Evolutionary conservation across 2,797 vertebrate species (phyloP).

Genomic region (Cirrhinus molitorella): DNA sequence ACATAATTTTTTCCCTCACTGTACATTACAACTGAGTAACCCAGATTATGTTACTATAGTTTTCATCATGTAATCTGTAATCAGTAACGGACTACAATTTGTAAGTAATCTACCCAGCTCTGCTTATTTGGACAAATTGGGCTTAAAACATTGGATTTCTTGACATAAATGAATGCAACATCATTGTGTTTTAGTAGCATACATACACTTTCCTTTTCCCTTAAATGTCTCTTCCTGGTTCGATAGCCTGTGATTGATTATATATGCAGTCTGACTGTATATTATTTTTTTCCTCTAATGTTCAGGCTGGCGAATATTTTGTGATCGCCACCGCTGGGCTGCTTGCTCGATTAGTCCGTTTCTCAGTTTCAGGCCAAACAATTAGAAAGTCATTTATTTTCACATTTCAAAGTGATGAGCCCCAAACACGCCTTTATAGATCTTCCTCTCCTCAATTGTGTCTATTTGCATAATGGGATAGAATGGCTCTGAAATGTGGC

Average conservation of each 20-base stretch:
- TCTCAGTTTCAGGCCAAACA: conserved; percentile 80
- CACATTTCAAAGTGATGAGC: conserved; percentile 82
- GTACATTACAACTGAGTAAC: not conserved
- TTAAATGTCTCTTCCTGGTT: conserved; percentile 65
- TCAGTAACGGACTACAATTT: not conserved
- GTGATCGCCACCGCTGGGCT: conserved; percentile 42
- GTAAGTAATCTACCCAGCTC: not conserved
- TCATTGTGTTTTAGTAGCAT: not conserved
- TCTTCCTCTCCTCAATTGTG: conserved; percentile 85
- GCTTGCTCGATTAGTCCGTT: conserved; percentile 67
- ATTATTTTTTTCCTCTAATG: conserved; percentile 73
- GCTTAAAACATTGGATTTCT: not conserved
- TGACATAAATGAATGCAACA: not conserved
- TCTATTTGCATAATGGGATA: conserved; percentile 92
- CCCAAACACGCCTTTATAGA: conserved; percentile 82
- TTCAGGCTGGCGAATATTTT: conserved; percentile 14
- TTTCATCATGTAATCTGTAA: no score
- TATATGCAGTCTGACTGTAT: conserved; percentile 71
- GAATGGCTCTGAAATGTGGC: conserved; percentile 86
- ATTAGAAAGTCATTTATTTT: conserved; percentile 92
- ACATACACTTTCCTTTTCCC: not conserved
- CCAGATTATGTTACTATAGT: not conserved
- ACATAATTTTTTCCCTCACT: no score
- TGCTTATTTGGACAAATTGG: not conserved
- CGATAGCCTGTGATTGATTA: conserved; percentile 77